Conservation (phyloP, 2,113 vertebrate species). For the Hippocampus comes region DNA sequence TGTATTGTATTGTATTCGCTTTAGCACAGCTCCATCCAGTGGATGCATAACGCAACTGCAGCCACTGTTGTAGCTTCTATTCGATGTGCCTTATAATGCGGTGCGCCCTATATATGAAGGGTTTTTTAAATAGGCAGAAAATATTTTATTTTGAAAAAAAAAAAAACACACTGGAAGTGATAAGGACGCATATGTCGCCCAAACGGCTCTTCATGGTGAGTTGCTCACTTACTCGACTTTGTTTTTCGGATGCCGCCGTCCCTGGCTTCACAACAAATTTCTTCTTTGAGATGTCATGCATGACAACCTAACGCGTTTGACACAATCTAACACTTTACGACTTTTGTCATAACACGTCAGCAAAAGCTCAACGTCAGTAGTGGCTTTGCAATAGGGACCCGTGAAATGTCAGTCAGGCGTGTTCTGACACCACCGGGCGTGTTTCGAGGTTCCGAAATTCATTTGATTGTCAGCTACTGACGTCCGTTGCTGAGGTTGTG, state of each 20-base stretch:
- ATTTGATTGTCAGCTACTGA: not conserved
- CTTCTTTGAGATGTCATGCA: not conserved
- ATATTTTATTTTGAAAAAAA: no score
- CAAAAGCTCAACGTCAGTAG: not conserved
- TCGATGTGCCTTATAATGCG: no score
- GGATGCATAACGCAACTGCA: no score
- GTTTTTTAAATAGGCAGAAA: no score
- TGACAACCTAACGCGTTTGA: not conserved
- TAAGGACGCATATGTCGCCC: no score
- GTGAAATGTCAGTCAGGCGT: not conserved
- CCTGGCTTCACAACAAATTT: not conserved
- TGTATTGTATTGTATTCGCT: no score
- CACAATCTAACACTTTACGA: not conserved
- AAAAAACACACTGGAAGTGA: no score
- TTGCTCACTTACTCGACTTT: no score
- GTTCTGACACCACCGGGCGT: not conserved
- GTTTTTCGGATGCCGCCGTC: not conserved
- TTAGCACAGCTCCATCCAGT: no score
- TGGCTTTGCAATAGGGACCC: not conserved
- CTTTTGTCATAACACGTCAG: not conserved
- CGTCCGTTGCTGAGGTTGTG: not conserved
- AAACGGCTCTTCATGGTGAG: no score
- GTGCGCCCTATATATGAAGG: no score
- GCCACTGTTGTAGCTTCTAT: no score
- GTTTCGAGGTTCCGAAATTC: not conserved